Base-by-base conservation (phyloP, 2,113 vertebrate species). In the Axis porcinus region DNA sequence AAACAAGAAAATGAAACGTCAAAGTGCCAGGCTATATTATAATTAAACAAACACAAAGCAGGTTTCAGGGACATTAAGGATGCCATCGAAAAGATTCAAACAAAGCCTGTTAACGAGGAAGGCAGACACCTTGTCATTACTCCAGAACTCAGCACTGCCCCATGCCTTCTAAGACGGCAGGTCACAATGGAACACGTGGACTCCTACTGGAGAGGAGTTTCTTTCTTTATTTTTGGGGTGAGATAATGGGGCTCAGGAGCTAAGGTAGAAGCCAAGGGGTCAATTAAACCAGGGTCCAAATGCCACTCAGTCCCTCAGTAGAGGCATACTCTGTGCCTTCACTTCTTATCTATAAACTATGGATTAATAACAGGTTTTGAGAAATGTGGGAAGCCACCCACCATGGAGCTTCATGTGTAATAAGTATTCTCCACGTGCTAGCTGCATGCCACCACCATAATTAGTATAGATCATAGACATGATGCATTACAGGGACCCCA, bases 21-120 rank as follows among this genome's bases (percentile, higher is more conserved):
- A 93, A 97, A 93, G 97, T 98, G 98, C 93, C 97, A 98, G 91
- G 87, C 33, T 95, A 88, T 90, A 96, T 96, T 98, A 97, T 96
- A 97, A 98, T 97, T 98, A 94, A 98, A 98, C 91, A 90, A 94
- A 96, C 94, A 95, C 78, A 86, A 96, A 94, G 91, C 89, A 90
- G 47, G 47, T 96, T 96, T 98, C 85, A 94, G 76, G 86, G 98
- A 86, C 57, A 64, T 95, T 98, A 94, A 84, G 93, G 97, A 95
- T 91, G 86, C 90, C 98, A 97, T 93, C 50, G 25, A 60, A 92
- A 60, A 4, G 47, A 97, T 40, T 85, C 91, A 78, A 94, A 97
- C 94, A 97, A 97, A 97, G 95, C 97, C 95, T 33, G 81, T 95
- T 83, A 97, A 91, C 28, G 7, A 97, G 89, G 74, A 95, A 96